Percentiles rank a stretch among this genome's conserved stretches.
phyloP scores from a whole-genome alignment of 2,888 invertebrate species.

The Clistopyga incitator region DNA sequence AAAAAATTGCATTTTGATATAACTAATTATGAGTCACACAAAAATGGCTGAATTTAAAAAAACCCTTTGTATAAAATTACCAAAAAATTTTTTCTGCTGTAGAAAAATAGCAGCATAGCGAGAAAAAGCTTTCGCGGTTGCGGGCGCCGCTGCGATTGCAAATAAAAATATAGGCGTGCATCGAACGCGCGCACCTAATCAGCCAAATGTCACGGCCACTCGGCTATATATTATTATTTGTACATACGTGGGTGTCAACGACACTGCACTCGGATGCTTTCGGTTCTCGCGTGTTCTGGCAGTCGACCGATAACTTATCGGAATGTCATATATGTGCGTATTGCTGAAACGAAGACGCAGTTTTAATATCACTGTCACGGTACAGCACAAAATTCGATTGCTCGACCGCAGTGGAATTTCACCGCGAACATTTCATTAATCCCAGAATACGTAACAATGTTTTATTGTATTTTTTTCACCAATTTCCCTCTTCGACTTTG shows the following conservation, averaged over 20 bases:
- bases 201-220: slow-evolving; percentile 56
- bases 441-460: not conserved
- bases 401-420: slow-evolving; percentile 12
- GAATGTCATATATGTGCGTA: slow-evolving; percentile 17
- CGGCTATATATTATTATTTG: slow-evolving; percentile 21
- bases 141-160: not conserved
- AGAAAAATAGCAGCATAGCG: slow-evolving; percentile 22
- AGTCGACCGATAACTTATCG: slow-evolving; percentile 63
- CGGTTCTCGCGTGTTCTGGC: slow-evolving; percentile 49
- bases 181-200: slow-evolving; percentile 54
- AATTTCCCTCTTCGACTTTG: not conserved
- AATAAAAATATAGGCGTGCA: slow-evolving; percentile 37
- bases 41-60: no score
- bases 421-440: slow-evolving; percentile 23
- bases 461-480: not conserved
- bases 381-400: slow-evolving; percentile 18
- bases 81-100: not conserved
- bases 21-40: no score
- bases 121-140: slow-evolving; percentile 24
- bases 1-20: no score
- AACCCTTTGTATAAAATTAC: no score
- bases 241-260: slow-evolving; percentile 55
- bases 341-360: slow-evolving; percentile 28
- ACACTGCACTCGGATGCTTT: slow-evolving; percentile 49
- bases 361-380: slow-evolving; percentile 28